A percentile compares a stretch with the other conserved stretches of the same genome.
These are phyloP conservation scores for Thecophora atra DNA, from an alignment of 2,888 invertebrate genomes.

Conservation along the genomic window DNA sequence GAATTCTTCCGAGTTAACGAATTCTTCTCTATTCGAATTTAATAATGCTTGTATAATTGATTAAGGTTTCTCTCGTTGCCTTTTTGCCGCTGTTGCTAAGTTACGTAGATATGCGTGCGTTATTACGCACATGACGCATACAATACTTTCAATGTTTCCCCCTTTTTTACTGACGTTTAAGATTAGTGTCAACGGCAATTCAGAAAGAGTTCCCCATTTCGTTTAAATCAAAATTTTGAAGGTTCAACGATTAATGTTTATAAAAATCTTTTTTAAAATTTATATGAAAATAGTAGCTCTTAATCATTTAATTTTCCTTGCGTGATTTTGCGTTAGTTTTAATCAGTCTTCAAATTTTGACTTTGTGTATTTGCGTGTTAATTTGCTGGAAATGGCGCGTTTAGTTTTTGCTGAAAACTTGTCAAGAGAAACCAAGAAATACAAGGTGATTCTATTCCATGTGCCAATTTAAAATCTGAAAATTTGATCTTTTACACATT, in stretches of 20 bases:
- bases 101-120: too few species aligned
- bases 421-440: slow-evolving; percentile 49
- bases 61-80: too few species aligned
- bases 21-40: too few species aligned
- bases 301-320: background rate
- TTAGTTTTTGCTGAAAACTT: slow-evolving; percentile 54
- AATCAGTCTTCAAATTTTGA: background rate
- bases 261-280: slow-evolving; percentile 11
- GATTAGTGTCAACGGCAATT: too few species aligned
- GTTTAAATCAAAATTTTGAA: slow-evolving; percentile 14
- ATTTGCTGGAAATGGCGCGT: slow-evolving; percentile 53
- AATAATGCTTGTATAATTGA: too few species aligned
- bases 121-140: too few species aligned
- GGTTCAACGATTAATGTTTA: background rate
- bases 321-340: background rate
- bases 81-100: too few species aligned
- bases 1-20: too few species aligned
- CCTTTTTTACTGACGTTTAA: too few species aligned
- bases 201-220: background rate
- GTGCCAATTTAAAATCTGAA: background rate
- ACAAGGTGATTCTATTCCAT: slow-evolving; percentile 44
- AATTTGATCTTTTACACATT: background rate
- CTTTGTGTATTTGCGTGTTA: slow-evolving; percentile 14
- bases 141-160: too few species aligned
- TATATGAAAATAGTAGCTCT: background rate